Evolutionary conservation across 2,888 invertebrate genomes (phyloP).

Genomic region (Cordilura impudica): DNA sequence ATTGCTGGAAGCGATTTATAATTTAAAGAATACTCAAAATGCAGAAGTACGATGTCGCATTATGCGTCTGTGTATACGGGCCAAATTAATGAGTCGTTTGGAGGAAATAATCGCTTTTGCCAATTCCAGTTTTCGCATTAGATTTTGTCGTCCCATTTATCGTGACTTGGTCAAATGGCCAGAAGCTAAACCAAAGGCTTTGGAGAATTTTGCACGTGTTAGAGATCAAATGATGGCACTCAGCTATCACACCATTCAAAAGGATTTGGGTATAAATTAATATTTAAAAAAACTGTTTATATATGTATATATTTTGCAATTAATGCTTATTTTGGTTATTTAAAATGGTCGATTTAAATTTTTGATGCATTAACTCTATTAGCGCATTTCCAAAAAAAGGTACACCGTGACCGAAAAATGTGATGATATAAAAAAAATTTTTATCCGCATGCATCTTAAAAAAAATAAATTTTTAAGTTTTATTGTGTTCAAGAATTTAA

Average conservation of each 20-base stretch:
- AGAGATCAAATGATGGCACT: slow-evolving; percentile 91
- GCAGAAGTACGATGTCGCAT: slow-evolving; percentile 89
- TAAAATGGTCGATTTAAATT: too few species aligned
- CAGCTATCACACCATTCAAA: slow-evolving; percentile 84
- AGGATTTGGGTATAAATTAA: slow-evolving; percentile 81
- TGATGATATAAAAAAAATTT: too few species aligned
- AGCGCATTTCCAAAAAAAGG: too few species aligned
- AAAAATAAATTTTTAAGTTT: too few species aligned
- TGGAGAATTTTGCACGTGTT: slow-evolving; percentile 85
- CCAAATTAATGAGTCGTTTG: slow-evolving; percentile 84
- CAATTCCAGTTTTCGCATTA: slow-evolving; percentile 92
- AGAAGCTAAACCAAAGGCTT: slow-evolving; percentile 82
- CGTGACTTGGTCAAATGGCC: slow-evolving; percentile 91
- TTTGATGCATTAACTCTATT: too few species aligned
- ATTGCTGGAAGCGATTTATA: slow-evolving; percentile 82
- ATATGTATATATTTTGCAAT: too few species aligned
- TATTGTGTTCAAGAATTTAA: too few species aligned
- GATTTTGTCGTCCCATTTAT: slow-evolving; percentile 92
- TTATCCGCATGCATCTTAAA: too few species aligned
- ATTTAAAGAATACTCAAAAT: slow-evolving; percentile 83
- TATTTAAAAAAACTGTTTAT: too few species aligned
- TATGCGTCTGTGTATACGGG: slow-evolving; percentile 87
- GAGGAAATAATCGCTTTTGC: slow-evolving; percentile 86
- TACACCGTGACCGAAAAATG: too few species aligned
- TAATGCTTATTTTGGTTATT: too few species aligned